Evolutionary conservation across 2,888 invertebrate species (phyloP).

Genomic region (Papilio gigon): DNA sequence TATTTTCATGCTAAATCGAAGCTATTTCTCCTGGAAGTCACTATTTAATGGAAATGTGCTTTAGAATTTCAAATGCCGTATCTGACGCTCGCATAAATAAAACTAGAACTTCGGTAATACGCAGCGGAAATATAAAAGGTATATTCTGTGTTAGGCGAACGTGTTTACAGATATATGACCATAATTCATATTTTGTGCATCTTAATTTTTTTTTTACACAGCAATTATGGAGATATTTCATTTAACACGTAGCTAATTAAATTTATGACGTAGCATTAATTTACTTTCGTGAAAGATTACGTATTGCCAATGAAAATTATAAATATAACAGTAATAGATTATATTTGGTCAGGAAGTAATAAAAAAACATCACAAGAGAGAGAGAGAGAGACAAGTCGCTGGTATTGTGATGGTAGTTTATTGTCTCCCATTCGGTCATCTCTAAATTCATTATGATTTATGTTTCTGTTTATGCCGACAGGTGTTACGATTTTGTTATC

Average conservation of each 20-base stretch:
- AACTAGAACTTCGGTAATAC: slow-evolving; percentile 19
- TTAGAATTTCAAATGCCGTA: slow-evolving; percentile 40
- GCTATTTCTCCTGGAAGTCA: slow-evolving; percentile 30
- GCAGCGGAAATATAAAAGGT: not conserved
- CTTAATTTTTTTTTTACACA: no score
- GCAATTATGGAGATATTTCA: no score
- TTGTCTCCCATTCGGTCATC: not conserved
- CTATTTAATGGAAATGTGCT: slow-evolving; percentile 38
- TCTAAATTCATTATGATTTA: slow-evolving; percentile 43
- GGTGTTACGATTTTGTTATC: slow-evolving; percentile 98
- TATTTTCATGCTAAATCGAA: slow-evolving; percentile 37
- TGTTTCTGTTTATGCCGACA: slow-evolving; percentile 81
- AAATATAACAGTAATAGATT: no score
- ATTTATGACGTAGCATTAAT: no score
- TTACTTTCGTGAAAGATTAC: no score
- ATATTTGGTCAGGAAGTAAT: no score
- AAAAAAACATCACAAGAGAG: no score
- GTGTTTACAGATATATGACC: not conserved
- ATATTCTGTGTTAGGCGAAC: not conserved
- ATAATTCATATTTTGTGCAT: no score
- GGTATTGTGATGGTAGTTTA: not conserved
- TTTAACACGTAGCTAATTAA: no score
- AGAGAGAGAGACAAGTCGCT: no score
- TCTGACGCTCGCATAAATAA: slow-evolving; percentile 37
- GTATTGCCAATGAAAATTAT: no score